phyloP scores from a whole-genome alignment of 2,113 vertebrate genomes.

The Petaurus breviceps region DNA sequence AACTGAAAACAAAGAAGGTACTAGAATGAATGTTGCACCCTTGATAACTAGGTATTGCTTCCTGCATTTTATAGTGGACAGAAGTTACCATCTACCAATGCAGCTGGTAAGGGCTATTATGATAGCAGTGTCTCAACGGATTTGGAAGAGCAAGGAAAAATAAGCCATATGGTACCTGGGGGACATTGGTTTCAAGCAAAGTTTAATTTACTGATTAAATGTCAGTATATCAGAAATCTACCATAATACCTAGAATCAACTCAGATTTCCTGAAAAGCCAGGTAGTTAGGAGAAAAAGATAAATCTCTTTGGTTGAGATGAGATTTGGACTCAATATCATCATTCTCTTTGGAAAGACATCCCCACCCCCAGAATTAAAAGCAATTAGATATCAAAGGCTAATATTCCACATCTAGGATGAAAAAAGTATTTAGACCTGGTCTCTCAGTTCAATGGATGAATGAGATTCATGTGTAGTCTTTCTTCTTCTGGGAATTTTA shows the following conservation, averaged over 20 bases:
- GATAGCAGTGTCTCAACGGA: neutral
- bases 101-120: neutral
- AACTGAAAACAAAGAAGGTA: neutral
- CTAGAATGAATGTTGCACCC: neutral
- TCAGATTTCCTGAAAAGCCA: neutral
- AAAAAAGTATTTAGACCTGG: neutral
- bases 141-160: neutral
- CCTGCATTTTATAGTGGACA: neutral
- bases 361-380: neutral
- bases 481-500: neutral
- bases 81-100: neutral
- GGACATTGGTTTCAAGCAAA: neutral
- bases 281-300: neutral
- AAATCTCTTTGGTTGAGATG: neutral
- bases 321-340: neutral
- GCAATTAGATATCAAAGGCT: neutral
- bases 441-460: neutral
- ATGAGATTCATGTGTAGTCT: neutral
- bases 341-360: neutral
- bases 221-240: neutral
- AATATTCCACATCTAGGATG: neutral
- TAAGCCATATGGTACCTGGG: neutral
- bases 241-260: neutral
- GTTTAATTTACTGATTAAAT: neutral
- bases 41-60: neutral